Base-by-base conservation (phyloP, 2,888 invertebrate genomes). In the Brachycybe producta region DNA sequence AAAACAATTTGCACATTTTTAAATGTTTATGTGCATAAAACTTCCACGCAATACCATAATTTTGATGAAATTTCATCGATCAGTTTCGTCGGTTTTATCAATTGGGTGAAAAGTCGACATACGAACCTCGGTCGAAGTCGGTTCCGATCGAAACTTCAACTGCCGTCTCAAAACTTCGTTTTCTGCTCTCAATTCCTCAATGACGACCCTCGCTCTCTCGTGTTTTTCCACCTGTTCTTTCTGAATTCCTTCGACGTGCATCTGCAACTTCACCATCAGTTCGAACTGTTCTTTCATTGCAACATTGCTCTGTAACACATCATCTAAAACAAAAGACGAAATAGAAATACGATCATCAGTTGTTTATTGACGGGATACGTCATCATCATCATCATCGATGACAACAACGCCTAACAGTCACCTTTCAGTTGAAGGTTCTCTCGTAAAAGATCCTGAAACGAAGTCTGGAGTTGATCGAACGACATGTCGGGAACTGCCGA, bases 241-340 rank as follows among this genome's bases (percentile, higher is more conserved):
- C 43, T 28, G 27, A 28, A 28, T 21, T 1, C 21, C 17, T 28
- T 43, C 43, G 5, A 43, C 30, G 15, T 43, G 43, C 15, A 28
- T 30, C 19, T 43, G 27, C 17, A 30, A 43, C 26, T 17, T 26
- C 28, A 43, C 21, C 4, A 43, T 43, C 28, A 43, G 30, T 27
- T 43, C 43, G 8, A 26, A 43, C 8, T 43, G 43, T 26, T 43
- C 30, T 28, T 43, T 43, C 43, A 43, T 43, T 13, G 43, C 30
- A 13, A 4, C 28, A 28, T 43, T 27, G 17, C 30, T 30, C 28
- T 28, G 26, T 5, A 21, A 30, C 15, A 43, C 43, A 26, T 21
- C 43, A 7, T 43, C 43, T 43, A 17, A 43, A 43, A 43, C 23
- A 13, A 19, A 3, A 34, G 17, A 15, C 35, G 17, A 34, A 34